Evolutionary conservation across 2,888 invertebrate genomes (phyloP).

Genomic region (Lapara coniferarum): DNA sequence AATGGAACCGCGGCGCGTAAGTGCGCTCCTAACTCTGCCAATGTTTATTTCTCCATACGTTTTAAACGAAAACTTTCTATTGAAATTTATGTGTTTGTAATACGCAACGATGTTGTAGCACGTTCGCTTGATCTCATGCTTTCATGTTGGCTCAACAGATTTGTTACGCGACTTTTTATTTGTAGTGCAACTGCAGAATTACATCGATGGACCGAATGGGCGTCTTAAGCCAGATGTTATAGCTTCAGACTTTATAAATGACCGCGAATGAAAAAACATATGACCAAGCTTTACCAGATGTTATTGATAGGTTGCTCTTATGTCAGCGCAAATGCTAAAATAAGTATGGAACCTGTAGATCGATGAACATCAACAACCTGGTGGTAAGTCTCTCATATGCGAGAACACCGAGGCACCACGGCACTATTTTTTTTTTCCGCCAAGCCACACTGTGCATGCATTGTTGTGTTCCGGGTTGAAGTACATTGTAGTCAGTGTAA

Average conservation of each 20-base stretch:
- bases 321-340: no score
- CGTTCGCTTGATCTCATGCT: conserved; percentile 11
- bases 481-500: no score
- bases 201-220: neutral
- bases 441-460: no score
- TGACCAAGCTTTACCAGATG: neutral
- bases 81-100: conserved; percentile 22
- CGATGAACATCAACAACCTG: no score
- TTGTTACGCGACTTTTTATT: neutral
- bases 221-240: neutral
- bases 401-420: no score
- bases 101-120: neutral
- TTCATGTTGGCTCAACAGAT: conserved; percentile 15
- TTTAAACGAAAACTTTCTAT: conserved; percentile 21
- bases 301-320: no score
- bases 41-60: conserved; percentile 22
- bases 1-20: conserved; percentile 29
- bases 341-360: no score
- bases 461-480: no score
- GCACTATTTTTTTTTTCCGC: no score
- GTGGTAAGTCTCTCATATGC: no score
- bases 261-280: neutral
- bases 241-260: neutral
- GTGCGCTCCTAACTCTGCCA: conserved; percentile 16
- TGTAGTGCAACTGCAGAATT: neutral